Conservation (phyloP, 2,797 vertebrate species). For the Poeciliopsis turneri region DNA sequence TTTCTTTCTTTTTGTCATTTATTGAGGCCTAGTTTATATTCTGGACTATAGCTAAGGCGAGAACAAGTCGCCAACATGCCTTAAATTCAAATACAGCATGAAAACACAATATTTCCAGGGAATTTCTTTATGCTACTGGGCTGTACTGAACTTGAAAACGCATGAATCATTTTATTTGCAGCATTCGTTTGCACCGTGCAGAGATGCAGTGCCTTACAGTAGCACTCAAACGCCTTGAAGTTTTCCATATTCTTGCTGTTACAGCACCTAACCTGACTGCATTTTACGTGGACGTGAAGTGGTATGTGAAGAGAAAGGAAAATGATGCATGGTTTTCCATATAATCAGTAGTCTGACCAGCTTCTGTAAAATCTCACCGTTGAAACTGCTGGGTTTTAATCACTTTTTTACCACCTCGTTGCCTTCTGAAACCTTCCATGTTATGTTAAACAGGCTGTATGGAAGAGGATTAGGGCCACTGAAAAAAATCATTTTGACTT, state of each 20-base stretch:
- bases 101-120: neutral
- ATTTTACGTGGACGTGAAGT: neutral
- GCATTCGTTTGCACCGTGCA: slow-evolving; percentile 19
- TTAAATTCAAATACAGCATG: slow-evolving; percentile 16
- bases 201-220: neutral
- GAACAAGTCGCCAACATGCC: neutral
- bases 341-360: neutral
- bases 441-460: neutral
- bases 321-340: neutral
- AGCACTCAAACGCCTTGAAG: neutral
- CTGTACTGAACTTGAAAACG: slow-evolving; percentile 31
- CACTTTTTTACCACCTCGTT: neutral
- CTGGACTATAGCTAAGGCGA: slow-evolving; percentile 1
- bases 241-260: neutral
- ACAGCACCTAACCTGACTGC: neutral
- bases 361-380: neutral
- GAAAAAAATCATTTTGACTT: neutral
- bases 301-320: neutral
- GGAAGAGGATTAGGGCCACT: neutral
- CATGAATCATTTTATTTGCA: slow-evolving; percentile 55
- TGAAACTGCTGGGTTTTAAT: neutral
- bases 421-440: neutral
- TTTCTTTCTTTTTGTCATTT: neutral
- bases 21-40: neutral
- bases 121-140: slow-evolving; percentile 9